Evolutionary conservation across 1,140 invertebrate genomes (phyloP), one percentile per base, ranked within the genome.

Genomic region (Macrosteles quadrilineatus): DNA sequence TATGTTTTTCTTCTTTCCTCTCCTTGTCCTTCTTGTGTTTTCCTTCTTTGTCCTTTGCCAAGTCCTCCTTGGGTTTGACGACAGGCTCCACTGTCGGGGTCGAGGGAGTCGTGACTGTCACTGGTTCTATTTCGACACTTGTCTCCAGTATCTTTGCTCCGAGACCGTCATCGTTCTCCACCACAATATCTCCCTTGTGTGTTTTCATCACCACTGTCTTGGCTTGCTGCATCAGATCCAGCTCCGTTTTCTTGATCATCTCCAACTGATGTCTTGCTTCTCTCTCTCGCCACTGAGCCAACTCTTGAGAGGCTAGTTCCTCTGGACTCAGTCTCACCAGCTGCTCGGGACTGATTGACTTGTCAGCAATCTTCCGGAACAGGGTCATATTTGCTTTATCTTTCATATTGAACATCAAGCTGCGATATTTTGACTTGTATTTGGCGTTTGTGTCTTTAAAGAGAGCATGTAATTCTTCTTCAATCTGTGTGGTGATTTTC

Each of bases 261-360:
- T 98, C 95, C 45, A 98, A 81, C 75, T 94, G 91, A 84, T 97
- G 93, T 79, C 97, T 95, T 4, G 88, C 89, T 83, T 98, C 96
- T 72, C 92, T 87, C 78, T 98, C 92, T 50, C 96, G 83, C 97
- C 96, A 98, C 76, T 95, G 87, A 0, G 96, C 93, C 50, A 99
- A 81, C 81, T 98, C 96, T 78, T 95, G 91, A 72, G 93, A 96
- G 0, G 96, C 96, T 79, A 98, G 83, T 78, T 98, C 94, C 72
- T 98, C 95, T 0, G 94, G 87, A n/a, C 93, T 91, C 81, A 98
- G 87, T 55, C 90, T 83, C 2, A 93, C 91, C 80, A 90, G 76
- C 27, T 82, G 76, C 57, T 80, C 73, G 2, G 88, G 83, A 47
- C 80, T 80, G 21, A 88, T 81, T n/a, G 73, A 74, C 50, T 76